Conservation (phyloP, 2,888 invertebrate genomes). For the Pedicia rivosa region DNA sequence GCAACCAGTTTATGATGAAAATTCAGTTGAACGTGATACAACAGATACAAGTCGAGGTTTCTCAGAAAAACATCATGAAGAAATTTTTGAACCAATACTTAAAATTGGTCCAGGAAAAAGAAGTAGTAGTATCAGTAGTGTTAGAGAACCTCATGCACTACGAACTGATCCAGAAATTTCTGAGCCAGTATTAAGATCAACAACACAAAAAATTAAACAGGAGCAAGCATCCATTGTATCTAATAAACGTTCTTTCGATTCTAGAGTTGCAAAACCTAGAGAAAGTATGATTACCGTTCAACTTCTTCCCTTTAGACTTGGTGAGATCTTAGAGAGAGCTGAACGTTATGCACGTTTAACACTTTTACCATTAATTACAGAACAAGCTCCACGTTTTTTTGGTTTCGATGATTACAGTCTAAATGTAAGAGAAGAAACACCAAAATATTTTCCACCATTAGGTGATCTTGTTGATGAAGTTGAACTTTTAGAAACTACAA, state of each 20-base stretch:
- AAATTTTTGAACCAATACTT: slow-evolving; percentile 41
- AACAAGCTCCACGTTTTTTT: slow-evolving; percentile 58
- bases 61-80: slow-evolving; percentile 16
- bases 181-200: slow-evolving; percentile 54
- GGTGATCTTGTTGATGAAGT: slow-evolving; percentile 17
- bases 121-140: slow-evolving; percentile 12
- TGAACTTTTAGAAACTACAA: slow-evolving; percentile 1
- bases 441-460: slow-evolving; percentile 46
- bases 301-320: slow-evolving; percentile 59
- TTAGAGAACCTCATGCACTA: neutral
- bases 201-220: slow-evolving; percentile 30
- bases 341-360: slow-evolving; percentile 68
- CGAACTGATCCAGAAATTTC: slow-evolving; percentile 41
- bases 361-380: slow-evolving; percentile 57
- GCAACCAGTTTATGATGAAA: slow-evolving; percentile 36
- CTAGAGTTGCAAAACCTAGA: slow-evolving; percentile 16
- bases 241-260: slow-evolving; percentile 15
- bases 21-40: slow-evolving; percentile 26
- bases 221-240: slow-evolving; percentile 19
- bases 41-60: slow-evolving; percentile 27
- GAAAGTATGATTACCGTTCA: slow-evolving; percentile 44
- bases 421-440: slow-evolving; percentile 23
- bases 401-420: slow-evolving; percentile 36
- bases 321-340: slow-evolving; percentile 63
- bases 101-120: slow-evolving; percentile 20